Evolutionary conservation across 2,888 invertebrate genomes (phyloP).

Genomic region (Chesias legatella): DNA sequence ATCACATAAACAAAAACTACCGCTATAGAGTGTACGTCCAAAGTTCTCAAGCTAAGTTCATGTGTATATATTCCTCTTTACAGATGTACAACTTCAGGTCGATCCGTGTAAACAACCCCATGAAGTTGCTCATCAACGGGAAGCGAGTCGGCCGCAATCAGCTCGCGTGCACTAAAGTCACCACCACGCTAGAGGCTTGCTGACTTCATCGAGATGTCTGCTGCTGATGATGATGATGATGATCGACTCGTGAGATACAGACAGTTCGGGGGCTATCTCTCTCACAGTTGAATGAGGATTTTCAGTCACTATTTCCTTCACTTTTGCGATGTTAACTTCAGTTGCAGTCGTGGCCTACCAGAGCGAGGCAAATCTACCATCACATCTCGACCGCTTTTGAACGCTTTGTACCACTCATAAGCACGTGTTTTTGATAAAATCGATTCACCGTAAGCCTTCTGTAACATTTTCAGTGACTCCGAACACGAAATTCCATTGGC

Average conservation of each 20-base stretch:
- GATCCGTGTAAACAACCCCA: slow-evolving; percentile 89
- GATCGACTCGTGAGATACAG: too few relatives aligned
- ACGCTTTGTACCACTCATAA: too few relatives aligned
- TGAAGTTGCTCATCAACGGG: slow-evolving; percentile 87
- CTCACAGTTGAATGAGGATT: too few relatives aligned
- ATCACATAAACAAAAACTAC: slow-evolving; percentile 10
- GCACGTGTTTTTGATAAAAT: too few relatives aligned
- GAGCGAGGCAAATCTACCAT: slow-evolving; percentile 24
- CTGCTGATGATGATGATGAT: neutral
- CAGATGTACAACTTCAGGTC: slow-evolving; percentile 87
- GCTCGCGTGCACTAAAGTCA: slow-evolving; percentile 83
- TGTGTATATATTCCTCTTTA: slow-evolving; percentile 37
- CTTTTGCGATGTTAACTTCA: slow-evolving; percentile 17
- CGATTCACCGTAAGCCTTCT: slow-evolving; percentile 21
- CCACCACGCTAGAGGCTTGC: slow-evolving; percentile 82
- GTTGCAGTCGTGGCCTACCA: slow-evolving; percentile 18
- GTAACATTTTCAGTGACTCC: slow-evolving; percentile 25
- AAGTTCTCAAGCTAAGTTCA: neutral
- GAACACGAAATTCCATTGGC: slow-evolving; percentile 28
- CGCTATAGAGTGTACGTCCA: too few relatives aligned
- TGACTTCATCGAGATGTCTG: slow-evolving; percentile 41
- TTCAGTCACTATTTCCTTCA: slow-evolving; percentile 9
- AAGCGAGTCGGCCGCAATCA: slow-evolving; percentile 84
- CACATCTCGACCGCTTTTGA: slow-evolving; percentile 28
- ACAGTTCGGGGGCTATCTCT: too few relatives aligned